Percentiles rank a stretch among this genome's conserved stretches.
These are phyloP conservation scores for Monopis laevigella DNA, from an alignment of 2,888 invertebrate genomes.

Conservation along the genomic window DNA sequence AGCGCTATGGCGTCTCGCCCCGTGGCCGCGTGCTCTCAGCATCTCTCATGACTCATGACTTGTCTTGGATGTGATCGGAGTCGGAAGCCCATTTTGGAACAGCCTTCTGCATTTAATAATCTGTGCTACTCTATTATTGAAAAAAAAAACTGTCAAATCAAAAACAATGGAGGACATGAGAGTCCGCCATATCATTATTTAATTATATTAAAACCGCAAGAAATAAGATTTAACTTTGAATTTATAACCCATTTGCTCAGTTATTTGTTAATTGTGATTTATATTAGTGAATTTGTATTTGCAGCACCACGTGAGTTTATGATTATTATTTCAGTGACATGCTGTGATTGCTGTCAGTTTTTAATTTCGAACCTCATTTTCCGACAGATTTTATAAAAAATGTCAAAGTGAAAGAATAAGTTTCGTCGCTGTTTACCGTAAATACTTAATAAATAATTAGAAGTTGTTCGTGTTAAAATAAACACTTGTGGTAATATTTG, in stretches of 20 bases:
- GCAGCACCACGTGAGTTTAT: conserved; percentile 32
- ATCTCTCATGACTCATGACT: too few species aligned
- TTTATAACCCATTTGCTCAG: conserved; percentile 50
- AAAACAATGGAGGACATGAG: conserved; percentile 15
- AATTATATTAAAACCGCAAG: conserved; percentile 1
- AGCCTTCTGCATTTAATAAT: too few species aligned
- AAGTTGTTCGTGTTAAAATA: too few species aligned
- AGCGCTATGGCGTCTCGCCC: too few species aligned
- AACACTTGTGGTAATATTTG: too few species aligned
- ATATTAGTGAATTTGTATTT: conserved; percentile 35
- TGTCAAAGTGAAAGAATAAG: conserved; percentile 55
- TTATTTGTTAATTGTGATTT: conserved; percentile 56
- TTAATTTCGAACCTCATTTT: conserved; percentile 40
- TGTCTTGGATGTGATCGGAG: too few species aligned
- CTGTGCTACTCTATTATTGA: too few species aligned
- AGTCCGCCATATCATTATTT: conserved; percentile 35
- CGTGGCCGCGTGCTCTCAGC: too few species aligned
- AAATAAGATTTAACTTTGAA: conserved; percentile 43
- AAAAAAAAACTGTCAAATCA: too few species aligned
- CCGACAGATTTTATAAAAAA: conserved; percentile 46
- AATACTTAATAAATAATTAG: too few species aligned
- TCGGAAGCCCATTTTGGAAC: too few species aligned
- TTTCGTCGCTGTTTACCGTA: too few species aligned
- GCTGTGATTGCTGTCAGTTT: conserved; percentile 32
- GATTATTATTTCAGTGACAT: conserved; percentile 27